phyloP scores from a whole-genome alignment of 2,888 invertebrate species.

The Lasioglossum lativentre region DNA sequence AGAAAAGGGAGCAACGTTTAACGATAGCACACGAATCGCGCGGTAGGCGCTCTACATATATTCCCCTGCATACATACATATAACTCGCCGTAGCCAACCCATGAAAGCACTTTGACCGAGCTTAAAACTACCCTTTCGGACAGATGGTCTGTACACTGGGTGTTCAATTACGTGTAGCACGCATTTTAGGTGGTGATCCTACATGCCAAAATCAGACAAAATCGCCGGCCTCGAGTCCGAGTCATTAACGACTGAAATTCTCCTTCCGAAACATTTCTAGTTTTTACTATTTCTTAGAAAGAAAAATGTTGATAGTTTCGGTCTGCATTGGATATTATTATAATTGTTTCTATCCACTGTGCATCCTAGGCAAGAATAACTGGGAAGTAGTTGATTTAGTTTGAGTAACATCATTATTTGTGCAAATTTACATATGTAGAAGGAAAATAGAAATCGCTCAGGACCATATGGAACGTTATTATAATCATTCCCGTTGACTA shows the following conservation, averaged over 20 bases:
- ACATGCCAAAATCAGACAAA: background rate
- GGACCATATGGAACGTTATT: background rate
- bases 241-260: background rate
- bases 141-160: background rate
- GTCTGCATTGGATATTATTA: background rate
- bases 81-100: background rate
- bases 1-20: background rate
- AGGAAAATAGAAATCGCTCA: background rate
- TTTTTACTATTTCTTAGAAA: no score
- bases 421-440: background rate
- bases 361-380: background rate
- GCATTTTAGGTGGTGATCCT: background rate
- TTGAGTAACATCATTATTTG: background rate
- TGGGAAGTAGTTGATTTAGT: background rate
- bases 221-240: background rate
- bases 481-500: background rate
- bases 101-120: background rate
- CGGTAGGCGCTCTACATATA: background rate
- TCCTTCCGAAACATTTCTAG: no score
- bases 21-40: background rate
- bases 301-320: no score
- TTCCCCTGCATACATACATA: background rate
- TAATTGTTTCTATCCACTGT: background rate
- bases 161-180: background rate
- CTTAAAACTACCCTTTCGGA: conserved; percentile 6